Evolutionary conservation across 2,113 vertebrate species (phyloP).

Genomic region (Centropus bengalensis): DNA sequence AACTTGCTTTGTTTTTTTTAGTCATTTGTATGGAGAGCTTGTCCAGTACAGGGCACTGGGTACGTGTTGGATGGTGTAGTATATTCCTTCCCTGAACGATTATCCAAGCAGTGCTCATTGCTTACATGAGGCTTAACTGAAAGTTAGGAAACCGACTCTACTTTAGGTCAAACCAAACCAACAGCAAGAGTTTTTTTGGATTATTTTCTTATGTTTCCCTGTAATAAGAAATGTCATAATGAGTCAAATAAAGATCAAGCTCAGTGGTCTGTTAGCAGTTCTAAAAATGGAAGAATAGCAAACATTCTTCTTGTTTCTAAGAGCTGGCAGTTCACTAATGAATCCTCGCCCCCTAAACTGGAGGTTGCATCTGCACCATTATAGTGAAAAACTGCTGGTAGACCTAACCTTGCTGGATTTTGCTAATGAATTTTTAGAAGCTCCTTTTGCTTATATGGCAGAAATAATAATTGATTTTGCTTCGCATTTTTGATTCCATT

Average conservation of each 20-base stretch:
- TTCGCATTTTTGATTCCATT: neutral
- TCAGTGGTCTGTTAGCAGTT: neutral
- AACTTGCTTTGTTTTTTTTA: neutral
- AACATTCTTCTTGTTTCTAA: rapidly evolving
- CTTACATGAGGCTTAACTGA: too few species aligned
- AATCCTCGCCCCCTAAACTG: neutral
- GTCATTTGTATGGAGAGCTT: neutral
- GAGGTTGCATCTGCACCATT: neutral
- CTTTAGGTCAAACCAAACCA: too few species aligned
- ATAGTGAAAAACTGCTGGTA: neutral
- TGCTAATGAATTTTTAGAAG: neutral
- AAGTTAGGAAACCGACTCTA: too few species aligned
- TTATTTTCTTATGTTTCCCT: neutral
- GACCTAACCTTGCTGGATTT: neutral
- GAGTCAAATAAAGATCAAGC: neutral
- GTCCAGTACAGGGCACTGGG: neutral
- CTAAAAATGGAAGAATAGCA: neutral
- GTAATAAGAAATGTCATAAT: neutral
- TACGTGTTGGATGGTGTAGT: neutral
- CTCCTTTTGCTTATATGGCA: neutral
- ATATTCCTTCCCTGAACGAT: neutral
- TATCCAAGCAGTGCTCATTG: neutral
- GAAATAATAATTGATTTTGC: neutral
- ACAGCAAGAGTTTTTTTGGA: neutral
- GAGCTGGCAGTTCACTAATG: neutral